Conservation (phyloP, 2,888 invertebrate species). For the Pheosia gnoma region DNA sequence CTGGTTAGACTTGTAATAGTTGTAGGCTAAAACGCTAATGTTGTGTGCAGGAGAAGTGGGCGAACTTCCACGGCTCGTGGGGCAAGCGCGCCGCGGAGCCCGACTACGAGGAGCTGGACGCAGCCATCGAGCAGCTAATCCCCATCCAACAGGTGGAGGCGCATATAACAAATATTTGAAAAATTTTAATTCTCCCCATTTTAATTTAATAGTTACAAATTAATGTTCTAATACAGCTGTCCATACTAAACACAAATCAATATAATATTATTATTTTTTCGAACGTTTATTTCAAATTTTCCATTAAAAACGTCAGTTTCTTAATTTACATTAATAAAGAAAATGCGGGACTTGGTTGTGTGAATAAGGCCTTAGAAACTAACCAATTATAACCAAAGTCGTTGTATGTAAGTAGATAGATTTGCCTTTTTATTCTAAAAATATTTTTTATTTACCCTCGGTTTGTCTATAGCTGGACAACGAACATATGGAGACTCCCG, state of each 20-base stretch:
- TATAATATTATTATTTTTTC: too few species aligned
- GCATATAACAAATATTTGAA: not conserved
- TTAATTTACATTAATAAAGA: too few species aligned
- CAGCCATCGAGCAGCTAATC: constrained; percentile 61
- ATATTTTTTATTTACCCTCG: not conserved
- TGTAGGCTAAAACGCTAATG: not conserved
- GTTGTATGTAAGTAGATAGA: too few species aligned
- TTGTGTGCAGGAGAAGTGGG: constrained; percentile 85
- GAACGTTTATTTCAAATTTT: too few species aligned
- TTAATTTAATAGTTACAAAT: not conserved
- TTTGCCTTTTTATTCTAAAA: too few species aligned
- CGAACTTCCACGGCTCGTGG: constrained; percentile 88
- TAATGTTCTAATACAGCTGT: not conserved
- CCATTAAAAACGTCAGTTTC: too few species aligned
- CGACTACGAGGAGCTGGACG: constrained; percentile 74
- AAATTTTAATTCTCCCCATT: not conserved
- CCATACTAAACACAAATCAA: too few species aligned
- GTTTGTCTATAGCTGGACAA: constrained; percentile 38
- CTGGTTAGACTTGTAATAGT: not conserved
- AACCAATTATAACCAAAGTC: too few species aligned
- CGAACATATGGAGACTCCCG: constrained; percentile 62
- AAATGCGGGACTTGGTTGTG: too few species aligned
- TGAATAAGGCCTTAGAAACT: too few species aligned
- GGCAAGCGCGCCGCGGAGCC: constrained; percentile 84
- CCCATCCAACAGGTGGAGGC: constrained; percentile 61